phyloP scores from a whole-genome alignment of 2,797 vertebrate genomes.

The Bufotes viridis region DNA sequence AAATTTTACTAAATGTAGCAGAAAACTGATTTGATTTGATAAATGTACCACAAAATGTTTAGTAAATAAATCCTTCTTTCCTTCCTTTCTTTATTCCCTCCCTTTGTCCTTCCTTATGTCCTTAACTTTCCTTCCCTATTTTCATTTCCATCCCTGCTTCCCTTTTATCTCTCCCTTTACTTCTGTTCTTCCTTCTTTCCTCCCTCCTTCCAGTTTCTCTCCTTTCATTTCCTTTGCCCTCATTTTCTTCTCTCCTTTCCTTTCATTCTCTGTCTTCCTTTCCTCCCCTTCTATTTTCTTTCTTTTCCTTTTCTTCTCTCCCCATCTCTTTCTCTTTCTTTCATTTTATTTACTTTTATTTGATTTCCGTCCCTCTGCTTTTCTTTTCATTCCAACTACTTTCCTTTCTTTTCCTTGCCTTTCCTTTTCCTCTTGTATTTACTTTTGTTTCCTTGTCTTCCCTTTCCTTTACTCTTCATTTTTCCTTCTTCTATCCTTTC shows the following conservation, averaged over 20 bases:
- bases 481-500: not conserved
- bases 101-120: not conserved
- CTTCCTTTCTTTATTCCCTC: not conserved
- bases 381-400: not conserved
- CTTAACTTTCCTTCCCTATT: not conserved
- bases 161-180: not conserved
- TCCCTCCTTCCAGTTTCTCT: no score
- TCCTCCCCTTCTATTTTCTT: not conserved
- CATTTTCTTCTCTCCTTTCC: no score
- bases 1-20: no score
- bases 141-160: not conserved
- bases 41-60: no score
- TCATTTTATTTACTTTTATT: not conserved
- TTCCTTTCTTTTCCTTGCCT: not conserved
- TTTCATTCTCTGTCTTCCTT: not conserved
- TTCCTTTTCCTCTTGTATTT: not conserved
- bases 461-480: not conserved
- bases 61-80: not conserved
- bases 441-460: not conserved
- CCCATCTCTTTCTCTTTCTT: not conserved
- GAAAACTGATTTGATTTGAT: no score
- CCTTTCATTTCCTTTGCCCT: not conserved
- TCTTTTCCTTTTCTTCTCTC: not conserved
- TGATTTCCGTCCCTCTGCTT: not conserved
- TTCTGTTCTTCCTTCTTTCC: not conserved